Conservation (phyloP, 2,797 vertebrate species). For the Trachurus trachurus region DNA sequence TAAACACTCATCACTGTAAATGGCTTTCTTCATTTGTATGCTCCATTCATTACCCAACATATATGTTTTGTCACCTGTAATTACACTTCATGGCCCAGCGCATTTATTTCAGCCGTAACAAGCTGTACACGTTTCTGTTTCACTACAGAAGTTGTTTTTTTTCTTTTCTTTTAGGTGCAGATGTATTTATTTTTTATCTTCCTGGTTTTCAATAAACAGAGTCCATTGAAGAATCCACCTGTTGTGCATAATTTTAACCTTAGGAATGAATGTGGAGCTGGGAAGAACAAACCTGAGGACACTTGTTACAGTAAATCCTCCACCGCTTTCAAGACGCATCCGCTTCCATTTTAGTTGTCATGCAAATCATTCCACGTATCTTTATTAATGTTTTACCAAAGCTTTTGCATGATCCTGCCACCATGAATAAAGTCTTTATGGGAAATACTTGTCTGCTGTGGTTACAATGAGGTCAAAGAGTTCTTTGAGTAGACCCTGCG, state of each 20-base stretch:
- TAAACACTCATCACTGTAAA: slow-evolving; percentile 57
- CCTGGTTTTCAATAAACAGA: slow-evolving; percentile 60
- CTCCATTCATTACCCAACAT: slow-evolving; percentile 4
- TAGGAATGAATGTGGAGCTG: slow-evolving; percentile 4
- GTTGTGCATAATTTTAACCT: slow-evolving; percentile 62
- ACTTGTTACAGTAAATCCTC: slow-evolving; percentile 19
- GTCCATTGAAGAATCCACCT: slow-evolving; percentile 65
- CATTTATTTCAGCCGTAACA: slow-evolving; percentile 23
- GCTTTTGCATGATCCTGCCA: slow-evolving; percentile 78
- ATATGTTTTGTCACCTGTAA: slow-evolving; percentile 41
- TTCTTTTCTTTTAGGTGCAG: slow-evolving; percentile 47
- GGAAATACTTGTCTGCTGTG: slow-evolving; percentile 64
- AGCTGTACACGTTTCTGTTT: slow-evolving; percentile 41
- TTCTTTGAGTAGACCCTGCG: no score
- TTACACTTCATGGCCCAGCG: slow-evolving; percentile 32
- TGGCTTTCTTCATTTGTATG: slow-evolving; percentile 53
- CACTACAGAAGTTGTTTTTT: slow-evolving; percentile 23
- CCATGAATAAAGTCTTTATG: slow-evolving; percentile 81
- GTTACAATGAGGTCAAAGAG: neutral
- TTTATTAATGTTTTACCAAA: slow-evolving; percentile 41
- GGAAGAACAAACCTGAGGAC: slow-evolving; percentile 40
- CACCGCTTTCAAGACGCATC: slow-evolving; percentile 18
- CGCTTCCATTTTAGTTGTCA: slow-evolving; percentile 34
- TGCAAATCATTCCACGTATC: slow-evolving; percentile 55
- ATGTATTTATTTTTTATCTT: slow-evolving; percentile 71